A percentile compares a stretch with the other conserved stretches of the same genome.
Conservation (phyloP, 2,113 vertebrate species). For the Podocnemis expansa region DNA sequence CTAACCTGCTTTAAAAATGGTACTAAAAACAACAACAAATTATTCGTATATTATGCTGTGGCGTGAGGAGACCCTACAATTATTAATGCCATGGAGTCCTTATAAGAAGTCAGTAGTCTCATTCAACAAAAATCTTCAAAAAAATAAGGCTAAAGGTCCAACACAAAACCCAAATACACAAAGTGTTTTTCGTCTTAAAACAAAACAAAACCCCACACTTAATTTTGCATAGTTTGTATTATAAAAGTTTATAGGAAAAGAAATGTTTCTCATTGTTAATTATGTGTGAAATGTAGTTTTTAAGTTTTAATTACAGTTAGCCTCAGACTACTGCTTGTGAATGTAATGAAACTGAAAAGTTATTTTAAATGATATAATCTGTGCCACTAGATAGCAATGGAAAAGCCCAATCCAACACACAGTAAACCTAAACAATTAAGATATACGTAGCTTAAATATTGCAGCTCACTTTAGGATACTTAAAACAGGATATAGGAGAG, state of each 20-base stretch:
- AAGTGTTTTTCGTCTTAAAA: too few species aligned
- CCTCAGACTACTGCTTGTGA: slow-evolving; percentile 35
- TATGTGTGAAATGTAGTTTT: neutral
- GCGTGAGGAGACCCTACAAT: neutral
- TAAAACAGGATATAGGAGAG: neutral
- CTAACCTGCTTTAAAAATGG: neutral
- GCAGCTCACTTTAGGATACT: neutral
- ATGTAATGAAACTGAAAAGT: slow-evolving; percentile 47
- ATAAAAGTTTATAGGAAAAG: slow-evolving; percentile 15
- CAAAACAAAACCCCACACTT: neutral
- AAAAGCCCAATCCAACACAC: neutral
- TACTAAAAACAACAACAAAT: neutral
- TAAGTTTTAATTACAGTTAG: slow-evolving; percentile 51
- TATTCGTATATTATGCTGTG: neutral
- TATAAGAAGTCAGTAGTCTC: neutral
- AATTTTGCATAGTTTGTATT: neutral
- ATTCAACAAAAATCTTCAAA: neutral
- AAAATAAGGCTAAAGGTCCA: neutral
- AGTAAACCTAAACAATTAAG: neutral
- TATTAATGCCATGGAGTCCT: neutral
- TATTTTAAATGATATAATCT: slow-evolving; percentile 43
- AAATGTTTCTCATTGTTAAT: slow-evolving; percentile 34
- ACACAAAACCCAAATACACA: slow-evolving; percentile 7
- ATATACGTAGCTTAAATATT: neutral
- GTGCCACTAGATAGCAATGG: neutral